Base-by-base conservation (phyloP, 92 coral and sea anemone genomes). In the Zoanthus sociatus region DNA sequence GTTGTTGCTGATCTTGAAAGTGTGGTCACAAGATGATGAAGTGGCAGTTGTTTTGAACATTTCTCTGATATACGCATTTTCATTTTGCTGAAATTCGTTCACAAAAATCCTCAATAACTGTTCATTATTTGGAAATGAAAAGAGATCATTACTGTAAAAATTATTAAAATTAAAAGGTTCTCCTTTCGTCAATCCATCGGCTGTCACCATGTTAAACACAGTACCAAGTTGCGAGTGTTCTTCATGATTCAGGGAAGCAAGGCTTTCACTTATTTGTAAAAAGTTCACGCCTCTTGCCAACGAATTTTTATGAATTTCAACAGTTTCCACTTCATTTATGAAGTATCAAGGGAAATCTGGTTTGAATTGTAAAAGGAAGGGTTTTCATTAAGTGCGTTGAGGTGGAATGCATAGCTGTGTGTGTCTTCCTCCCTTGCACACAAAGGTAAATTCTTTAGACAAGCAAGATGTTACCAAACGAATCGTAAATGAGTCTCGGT, bases 401-500 rank as follows among this genome's bases (percentile, higher is more conserved):
- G 5, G 88, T 45, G 10, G 87, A 8, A n/a, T 7, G 1, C 2
- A 91, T 26, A 26, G 26, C 72, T 51, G 9, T 26, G 85, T 91
- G 90, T 8, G 63, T 60, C 6, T 69, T 53, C 33, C 93, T 77
- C 45, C 88, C 83, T 0, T 50, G 64, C 42, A 47, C 67, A 77
- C 89, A 90, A 16, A 67, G 9, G 47, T 90, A 86, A 16, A 86
- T 72, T 76, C 82, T 58, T 77, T 91, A 91, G 11, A 91, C 82
- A 6, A 84, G 82, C 26, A 91, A 84, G 71, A 87, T 72, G 68
- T 91, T 91, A 54, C 93, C 93, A 67, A 56, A 71, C 11, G 87
- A 45, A 64, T 88, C 91, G 60, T 81, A 87, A 4, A 87, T 73
- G 12, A 83, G 48, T 72, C 91, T 69, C 31, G 87, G 88, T 73